Evolutionary conservation across 2,888 invertebrate species (phyloP).

Genomic region (Muscina levida): DNA sequence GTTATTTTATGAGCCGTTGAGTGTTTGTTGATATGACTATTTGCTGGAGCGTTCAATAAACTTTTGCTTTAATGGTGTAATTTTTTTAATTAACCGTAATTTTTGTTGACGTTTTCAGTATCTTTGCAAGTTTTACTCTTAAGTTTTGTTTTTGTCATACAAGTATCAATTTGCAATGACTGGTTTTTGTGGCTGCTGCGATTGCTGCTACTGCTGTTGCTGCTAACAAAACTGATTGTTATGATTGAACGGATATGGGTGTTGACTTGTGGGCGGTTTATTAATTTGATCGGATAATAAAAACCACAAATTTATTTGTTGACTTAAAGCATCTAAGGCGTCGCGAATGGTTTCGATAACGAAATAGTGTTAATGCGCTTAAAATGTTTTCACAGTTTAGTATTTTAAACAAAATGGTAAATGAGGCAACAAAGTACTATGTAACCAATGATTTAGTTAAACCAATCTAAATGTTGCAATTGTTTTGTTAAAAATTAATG

Average conservation of each 20-base stretch:
- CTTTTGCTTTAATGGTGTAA: constrained; percentile 39
- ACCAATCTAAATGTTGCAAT: no score
- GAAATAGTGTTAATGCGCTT: constrained; percentile 18
- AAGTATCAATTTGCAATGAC: not conserved
- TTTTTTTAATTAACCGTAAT: constrained; percentile 65
- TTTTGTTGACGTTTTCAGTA: constrained; percentile 41
- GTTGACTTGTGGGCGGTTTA: constrained; percentile 63
- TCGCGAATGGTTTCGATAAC: not conserved
- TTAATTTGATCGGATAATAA: constrained; percentile 47
- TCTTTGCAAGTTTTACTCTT: not conserved
- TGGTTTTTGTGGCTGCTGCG: not conserved
- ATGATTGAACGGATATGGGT: constrained; percentile 63
- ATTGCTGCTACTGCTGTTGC: not conserved
- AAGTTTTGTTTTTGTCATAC: constrained; percentile 39
- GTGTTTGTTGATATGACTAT: constrained; percentile 1
- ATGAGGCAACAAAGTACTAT: no score
- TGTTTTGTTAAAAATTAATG: no score
- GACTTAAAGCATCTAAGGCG: not conserved
- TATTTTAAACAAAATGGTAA: not conserved
- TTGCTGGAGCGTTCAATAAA: constrained; percentile 44
- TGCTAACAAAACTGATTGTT: constrained; percentile 1
- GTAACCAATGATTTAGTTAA: no score
- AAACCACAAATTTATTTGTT: constrained; percentile 18
- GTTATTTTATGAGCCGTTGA: not conserved
- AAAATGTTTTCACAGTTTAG: not conserved